Evolutionary conservation across 2,888 invertebrate species (phyloP), one percentile per base, ranked within the genome.

Genomic region (Drosophila aldrichi): DNA sequence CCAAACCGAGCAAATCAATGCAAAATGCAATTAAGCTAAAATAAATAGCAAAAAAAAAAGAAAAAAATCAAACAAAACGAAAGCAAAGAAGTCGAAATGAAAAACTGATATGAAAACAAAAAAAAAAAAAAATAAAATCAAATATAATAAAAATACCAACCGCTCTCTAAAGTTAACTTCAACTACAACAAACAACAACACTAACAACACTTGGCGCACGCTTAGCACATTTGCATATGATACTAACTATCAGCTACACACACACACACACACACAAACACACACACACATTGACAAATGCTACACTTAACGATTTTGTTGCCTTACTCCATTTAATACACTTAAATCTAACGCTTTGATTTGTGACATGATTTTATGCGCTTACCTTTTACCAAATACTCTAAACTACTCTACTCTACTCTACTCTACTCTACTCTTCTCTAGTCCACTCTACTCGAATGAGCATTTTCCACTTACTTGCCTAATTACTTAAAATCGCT

Each of bases 181-280:
- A 54, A 54, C 22, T 22, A 36, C 52, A 67, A 74, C 79, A 56
- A 64, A 57, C 61, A 61, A 67, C 49, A 62, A 62, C 59, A 49
- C 58, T 36, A 65, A 70, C 63, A 61, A 70, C 48, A 79, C 71
- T 77, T 79, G 72, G 85, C 88, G 85, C 84, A 85, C 84, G 84
- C 84, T 85, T 82, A 75, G 85, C 88, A 85, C 88, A 88, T 79
- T 82, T 83, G 82, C 86, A 82, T 82, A 63, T 64, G 72, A 71
- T 57, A 72, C 56, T 52, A 66, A 57, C n/a, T 44, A 44, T 49
- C 48, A 72, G 46, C 46, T 57, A 61, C 57, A 77, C 38, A 62
- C 44, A 52, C 44, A 12, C 43, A 43, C 18, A 18, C 5, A 43
- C 10, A 69, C 59, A 56, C 56, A 61, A 32, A 54, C 36, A 70